Evolutionary conservation across 2,797 vertebrate species (phyloP).

Genomic region (Propithecus perrieri): DNA sequence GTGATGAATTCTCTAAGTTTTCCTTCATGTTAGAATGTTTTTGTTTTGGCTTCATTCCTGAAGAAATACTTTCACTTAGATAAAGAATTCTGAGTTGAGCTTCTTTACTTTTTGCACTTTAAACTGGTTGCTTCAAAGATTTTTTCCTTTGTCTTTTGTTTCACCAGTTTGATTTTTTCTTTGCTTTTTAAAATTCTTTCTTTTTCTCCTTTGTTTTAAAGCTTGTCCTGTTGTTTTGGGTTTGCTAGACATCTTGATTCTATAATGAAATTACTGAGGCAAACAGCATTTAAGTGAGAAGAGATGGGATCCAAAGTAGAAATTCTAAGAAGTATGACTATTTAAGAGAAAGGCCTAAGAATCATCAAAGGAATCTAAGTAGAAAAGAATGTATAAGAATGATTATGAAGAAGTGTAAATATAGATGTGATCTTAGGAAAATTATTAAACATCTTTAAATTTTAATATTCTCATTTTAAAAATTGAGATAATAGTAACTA

Average conservation of each 20-base stretch:
- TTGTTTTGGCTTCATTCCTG: neutral
- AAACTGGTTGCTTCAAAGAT: neutral
- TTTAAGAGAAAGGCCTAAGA: neutral
- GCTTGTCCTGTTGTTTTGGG: neutral
- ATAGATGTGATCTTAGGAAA: neutral
- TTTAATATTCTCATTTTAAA: neutral
- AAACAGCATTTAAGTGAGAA: neutral
- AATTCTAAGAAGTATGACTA: neutral
- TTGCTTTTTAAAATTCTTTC: neutral
- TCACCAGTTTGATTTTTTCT: neutral
- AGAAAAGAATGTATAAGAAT: neutral
- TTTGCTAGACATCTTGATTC: neutral
- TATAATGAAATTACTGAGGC: neutral
- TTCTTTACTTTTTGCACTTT: neutral
- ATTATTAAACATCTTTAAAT: neutral
- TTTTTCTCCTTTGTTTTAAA: neutral
- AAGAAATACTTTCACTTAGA: neutral
- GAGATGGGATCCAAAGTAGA: neutral
- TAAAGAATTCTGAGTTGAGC: neutral
- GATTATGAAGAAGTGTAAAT: neutral
- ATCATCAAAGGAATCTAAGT: neutral
- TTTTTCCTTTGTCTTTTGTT: neutral
- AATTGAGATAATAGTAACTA: neutral
- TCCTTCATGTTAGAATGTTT: neutral
- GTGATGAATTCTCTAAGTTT: neutral